Evolutionary conservation across 2,888 invertebrate species (phyloP), one percentile per base, ranked within the genome.

Genomic region (Anoplius nigerrimus): DNA sequence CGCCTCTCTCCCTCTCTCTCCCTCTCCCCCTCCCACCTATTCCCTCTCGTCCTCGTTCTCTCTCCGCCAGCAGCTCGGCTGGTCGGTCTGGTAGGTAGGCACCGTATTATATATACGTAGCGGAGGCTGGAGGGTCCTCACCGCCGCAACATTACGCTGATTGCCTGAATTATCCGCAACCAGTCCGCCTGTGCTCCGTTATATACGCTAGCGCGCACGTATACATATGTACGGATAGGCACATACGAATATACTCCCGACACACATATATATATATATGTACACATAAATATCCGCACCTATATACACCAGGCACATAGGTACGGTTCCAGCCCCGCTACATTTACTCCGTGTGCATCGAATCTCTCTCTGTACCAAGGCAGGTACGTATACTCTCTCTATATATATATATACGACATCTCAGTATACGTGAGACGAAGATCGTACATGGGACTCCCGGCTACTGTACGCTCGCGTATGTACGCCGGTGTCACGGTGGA

Each of bases 141-240:
- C 79, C 79, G 82, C 84, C 81, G 84, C 88, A 87, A 87, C 87
- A 87, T 88, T 87, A 88, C 86, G 85, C 86, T 87, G 87, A 88
- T 88, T 88, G 87, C 87, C 87, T 86, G 87, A 88, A 88, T 88
- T 87, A 88, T 88, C 86, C 86, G 84, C 84, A 85, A 85, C 86
- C 86, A 81, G 82, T 77, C 72, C 71, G 74, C 53, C 75, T 73
- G 72, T 72, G 43, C 72, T 54, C 46, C 54, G 62, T 68, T 71
- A 73, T 75, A 22, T 66, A 64, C 62, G 27, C 34, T 24, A 34
- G 51, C 16, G 56, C 58, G 53, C 64, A 54, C 60, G 67, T 69
- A 63, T 58, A 42, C 61, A 48, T 57, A 60, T 13, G 45, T 62
- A 53, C 34, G n/a, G 1, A 24, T 16, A 4, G 15, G 45, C 46